phyloP scores from a whole-genome alignment of 2,797 vertebrate species.

The Cuculus canorus region DNA sequence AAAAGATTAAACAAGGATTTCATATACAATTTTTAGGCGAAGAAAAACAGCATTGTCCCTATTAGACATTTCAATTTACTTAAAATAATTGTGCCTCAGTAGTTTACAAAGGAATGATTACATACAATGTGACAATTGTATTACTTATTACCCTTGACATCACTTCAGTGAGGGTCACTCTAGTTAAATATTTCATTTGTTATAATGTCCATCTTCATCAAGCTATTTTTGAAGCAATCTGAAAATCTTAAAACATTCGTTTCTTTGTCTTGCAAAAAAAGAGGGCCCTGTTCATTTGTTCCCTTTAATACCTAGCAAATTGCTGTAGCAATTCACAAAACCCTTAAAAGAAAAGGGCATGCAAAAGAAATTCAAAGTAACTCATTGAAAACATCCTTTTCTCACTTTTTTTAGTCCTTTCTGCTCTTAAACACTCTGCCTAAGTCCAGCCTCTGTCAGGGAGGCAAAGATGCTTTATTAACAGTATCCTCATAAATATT shows the following conservation, averaged over 20 bases:
- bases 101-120: constrained; percentile 49
- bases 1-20: not conserved
- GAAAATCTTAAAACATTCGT: constrained; percentile 48
- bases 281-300: constrained; percentile 17
- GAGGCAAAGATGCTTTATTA: constrained; percentile 15
- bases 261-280: constrained; percentile 36
- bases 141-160: constrained; percentile 65
- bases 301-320: constrained; percentile 47
- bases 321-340: constrained; percentile 40
- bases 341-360: not conserved
- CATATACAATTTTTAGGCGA: constrained; percentile 18
- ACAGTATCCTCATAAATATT: constrained; percentile 30
- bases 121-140: constrained; percentile 55
- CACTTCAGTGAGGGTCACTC: constrained; percentile 53
- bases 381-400: constrained; percentile 23
- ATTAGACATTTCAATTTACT: constrained; percentile 46
- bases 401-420: constrained; percentile 15
- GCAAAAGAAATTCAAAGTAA: constrained; percentile 14
- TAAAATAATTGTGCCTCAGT: constrained; percentile 53
- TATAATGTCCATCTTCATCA: constrained; percentile 58
- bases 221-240: constrained; percentile 45
- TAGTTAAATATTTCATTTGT: constrained; percentile 62
- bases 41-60: constrained; percentile 14
- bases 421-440: not conserved
- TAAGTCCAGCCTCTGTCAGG: not conserved